Conservation (phyloP, 2,888 invertebrate species). For the Microplitis deprimator region DNA sequence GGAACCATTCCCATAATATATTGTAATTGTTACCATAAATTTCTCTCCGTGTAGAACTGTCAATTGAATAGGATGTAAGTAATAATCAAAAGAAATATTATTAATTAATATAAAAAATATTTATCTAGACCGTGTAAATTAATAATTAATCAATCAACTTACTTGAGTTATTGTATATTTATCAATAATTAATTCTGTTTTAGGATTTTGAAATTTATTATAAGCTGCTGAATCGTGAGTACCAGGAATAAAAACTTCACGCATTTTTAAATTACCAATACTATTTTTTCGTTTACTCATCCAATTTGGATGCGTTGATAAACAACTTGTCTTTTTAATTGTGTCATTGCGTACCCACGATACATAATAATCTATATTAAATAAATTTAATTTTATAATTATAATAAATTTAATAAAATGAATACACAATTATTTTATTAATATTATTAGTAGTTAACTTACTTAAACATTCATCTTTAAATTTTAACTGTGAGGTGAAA, state of each 20-base stretch:
- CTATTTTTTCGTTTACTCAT: conserved; percentile 73
- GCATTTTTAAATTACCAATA: conserved; percentile 72
- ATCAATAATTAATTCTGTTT: conserved; percentile 67
- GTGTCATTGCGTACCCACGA: conserved; percentile 58
- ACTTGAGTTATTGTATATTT: conserved; percentile 74
- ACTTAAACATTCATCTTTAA: conserved; percentile 57
- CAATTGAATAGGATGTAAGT: neutral
- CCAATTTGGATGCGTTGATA: conserved; percentile 75
- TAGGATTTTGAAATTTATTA: conserved; percentile 55
- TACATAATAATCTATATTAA: conserved; percentile 56
- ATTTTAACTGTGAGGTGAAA: conserved; percentile 55
- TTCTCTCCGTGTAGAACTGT: too few species aligned
- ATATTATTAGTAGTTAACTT: conserved; percentile 39
- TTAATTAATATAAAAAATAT: conserved; percentile 2
- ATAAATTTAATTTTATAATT: neutral
- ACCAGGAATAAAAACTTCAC: conserved; percentile 78
- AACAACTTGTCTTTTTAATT: conserved; percentile 71
- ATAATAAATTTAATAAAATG: neutral
- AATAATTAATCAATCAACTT: conserved; percentile 28
- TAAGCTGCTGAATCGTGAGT: conserved; percentile 81
- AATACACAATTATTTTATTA: neutral
- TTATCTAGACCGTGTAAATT: conserved; percentile 25
- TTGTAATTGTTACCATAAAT: too few species aligned
- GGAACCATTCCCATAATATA: too few species aligned
- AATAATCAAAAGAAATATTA: neutral